phyloP scores from a whole-genome alignment of 2,113 vertebrate species.

The Pachyramphus minor region DNA sequence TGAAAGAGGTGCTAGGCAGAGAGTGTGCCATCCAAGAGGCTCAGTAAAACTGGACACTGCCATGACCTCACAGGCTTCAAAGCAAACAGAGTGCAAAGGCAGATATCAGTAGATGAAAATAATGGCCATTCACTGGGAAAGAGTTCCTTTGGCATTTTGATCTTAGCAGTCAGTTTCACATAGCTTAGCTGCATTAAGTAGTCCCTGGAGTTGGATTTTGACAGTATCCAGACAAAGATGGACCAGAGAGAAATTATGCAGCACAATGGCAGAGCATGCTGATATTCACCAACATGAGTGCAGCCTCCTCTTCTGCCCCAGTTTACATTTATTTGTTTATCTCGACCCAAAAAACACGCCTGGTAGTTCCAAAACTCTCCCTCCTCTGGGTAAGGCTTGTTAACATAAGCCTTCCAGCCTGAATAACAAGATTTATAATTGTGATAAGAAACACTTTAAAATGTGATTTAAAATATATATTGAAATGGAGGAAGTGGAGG shows the following conservation, averaged over 20 bases:
- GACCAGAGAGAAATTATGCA: not conserved
- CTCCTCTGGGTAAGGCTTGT: not conserved
- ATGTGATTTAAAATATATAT: not conserved
- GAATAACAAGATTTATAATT: not conserved
- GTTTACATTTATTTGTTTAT: not conserved
- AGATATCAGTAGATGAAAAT: not conserved
- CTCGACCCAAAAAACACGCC: not conserved
- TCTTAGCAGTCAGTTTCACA: not conserved
- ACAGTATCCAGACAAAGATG: not conserved
- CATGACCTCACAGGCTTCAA: not conserved
- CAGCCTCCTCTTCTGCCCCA: not conserved
- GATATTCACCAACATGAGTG: not conserved
- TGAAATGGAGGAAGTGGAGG: not conserved
- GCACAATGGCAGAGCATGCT: accelerated
- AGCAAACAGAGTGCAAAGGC: not conserved
- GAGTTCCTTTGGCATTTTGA: not conserved
- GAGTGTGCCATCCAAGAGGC: not conserved
- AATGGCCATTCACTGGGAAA: not conserved
- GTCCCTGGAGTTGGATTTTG: not conserved
- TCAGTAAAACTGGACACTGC: not conserved
- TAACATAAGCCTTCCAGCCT: not conserved
- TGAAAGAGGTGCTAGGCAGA: not conserved
- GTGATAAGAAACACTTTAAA: not conserved
- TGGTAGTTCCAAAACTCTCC: not conserved
- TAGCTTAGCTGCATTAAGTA: not conserved